Evolutionary conservation across 2,113 vertebrate species (phyloP).

Genomic region (Melierax canorus): DNA sequence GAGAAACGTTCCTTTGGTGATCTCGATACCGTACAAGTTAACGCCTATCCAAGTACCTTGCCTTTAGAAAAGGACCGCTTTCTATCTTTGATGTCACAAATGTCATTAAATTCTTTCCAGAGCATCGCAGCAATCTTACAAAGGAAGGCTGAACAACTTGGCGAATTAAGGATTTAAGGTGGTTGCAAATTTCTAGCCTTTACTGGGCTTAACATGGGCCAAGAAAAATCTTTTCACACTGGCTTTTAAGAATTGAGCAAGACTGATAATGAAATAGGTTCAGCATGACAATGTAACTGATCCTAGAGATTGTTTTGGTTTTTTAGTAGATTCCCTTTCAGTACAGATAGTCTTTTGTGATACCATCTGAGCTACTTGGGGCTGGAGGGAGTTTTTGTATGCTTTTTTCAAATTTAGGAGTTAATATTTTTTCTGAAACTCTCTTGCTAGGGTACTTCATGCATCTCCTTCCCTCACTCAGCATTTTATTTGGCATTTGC

Average conservation of each 20-base stretch:
- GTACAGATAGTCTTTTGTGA: too few relatives aligned
- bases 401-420: not conserved
- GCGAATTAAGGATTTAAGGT: not conserved
- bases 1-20: not conserved
- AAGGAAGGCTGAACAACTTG: not conserved
- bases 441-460: not conserved
- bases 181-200: not conserved
- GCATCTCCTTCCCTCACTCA: not conserved
- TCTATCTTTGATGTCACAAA: not conserved
- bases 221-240: not conserved
- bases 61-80: not conserved
- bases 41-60: fast-evolving
- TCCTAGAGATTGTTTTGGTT: too few relatives aligned
- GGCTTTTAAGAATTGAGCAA: not conserved
- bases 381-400: not conserved
- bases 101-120: not conserved
- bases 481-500: not conserved
- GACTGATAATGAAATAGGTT: not conserved
- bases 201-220: not conserved
- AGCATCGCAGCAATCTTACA: not conserved
- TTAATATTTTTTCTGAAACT: not conserved
- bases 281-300: fast-evolving
- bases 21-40: fast-evolving
- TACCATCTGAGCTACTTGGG: not conserved
- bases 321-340: not conserved